phyloP scores from a whole-genome alignment of 2,888 invertebrate genomes.

The Eristalis pertinax region DNA sequence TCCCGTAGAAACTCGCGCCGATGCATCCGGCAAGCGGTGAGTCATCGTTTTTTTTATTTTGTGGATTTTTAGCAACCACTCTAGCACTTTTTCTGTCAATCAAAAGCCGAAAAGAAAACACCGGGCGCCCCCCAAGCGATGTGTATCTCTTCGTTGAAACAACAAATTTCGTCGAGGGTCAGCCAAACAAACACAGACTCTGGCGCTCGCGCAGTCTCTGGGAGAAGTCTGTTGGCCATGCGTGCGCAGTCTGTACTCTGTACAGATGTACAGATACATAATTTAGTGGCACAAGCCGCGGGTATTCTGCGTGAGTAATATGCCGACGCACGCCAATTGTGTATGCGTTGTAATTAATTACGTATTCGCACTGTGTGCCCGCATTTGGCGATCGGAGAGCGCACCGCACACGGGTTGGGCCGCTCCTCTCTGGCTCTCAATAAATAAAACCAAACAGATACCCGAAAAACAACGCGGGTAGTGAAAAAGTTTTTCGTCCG shows the following conservation, averaged over 20 bases:
- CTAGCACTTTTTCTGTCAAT: slow-evolving; percentile 66
- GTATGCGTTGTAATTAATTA: slow-evolving; percentile 68
- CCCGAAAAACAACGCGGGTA: slow-evolving; percentile 45
- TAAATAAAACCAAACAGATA: slow-evolving; percentile 41
- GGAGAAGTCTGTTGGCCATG: slow-evolving; percentile 38
- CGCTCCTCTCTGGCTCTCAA: slow-evolving; percentile 64
- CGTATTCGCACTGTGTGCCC: slow-evolving; percentile 69
- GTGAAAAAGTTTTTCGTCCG: slow-evolving; percentile 55
- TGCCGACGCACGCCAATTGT: slow-evolving; percentile 56
- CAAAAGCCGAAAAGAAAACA: slow-evolving; percentile 51
- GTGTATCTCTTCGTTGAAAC: slow-evolving; percentile 49
- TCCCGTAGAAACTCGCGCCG: slow-evolving; percentile 31
- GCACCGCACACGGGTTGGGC: slow-evolving; percentile 10
- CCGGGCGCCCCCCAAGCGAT: slow-evolving; percentile 56
- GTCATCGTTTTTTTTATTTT: neutral
- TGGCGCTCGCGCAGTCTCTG: neutral
- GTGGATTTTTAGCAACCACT: slow-evolving; percentile 8
- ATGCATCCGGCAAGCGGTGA: slow-evolving; percentile 20
- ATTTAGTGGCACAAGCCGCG: slow-evolving; percentile 5
- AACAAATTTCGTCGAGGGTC: slow-evolving; percentile 55
- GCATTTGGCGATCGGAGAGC: slow-evolving; percentile 21
- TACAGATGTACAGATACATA: slow-evolving; percentile 6
- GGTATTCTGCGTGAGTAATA: slow-evolving; percentile 55
- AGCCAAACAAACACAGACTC: slow-evolving; percentile 44
- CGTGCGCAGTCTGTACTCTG: slow-evolving; percentile 52